Evolutionary conservation across 1,140 invertebrate genomes (phyloP), one percentile per base, ranked within the genome.

Genomic region (Anastrepha obliqua): DNA sequence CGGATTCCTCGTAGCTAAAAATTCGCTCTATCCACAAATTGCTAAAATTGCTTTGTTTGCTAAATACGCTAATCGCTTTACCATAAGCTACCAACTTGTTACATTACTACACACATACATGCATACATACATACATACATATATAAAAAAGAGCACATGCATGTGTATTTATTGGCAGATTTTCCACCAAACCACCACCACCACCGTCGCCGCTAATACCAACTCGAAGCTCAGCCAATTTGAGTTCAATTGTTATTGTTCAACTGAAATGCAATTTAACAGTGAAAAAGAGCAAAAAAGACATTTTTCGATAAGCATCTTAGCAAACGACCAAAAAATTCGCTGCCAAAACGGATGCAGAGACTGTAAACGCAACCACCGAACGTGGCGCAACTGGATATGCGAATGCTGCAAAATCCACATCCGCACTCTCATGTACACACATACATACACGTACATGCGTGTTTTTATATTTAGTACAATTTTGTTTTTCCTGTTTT

Each of bases 201-300:
- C 39, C 8, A 17, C 15, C 42, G 17, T 0, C 44, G n/a, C 17
- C 44, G 11, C 70, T 39, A n/a, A 74, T 74, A 47, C 67, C 44
- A 74, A 74, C 55, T 51, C 74, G 51, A 51, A 11, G 20, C 74
- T 7, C 47, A 81, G 74, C 39, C 74, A 81, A 51, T 81, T 55
- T 29, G n/a, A 55, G 74, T 81, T 81, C 74, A 81, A 81, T 81
- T 81, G 74, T 81, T 81, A 81, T 55, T 81, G n/a, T 55, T 81
- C 74, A 58, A 58, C 74, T 42, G 47, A n/a, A 81, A 55, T 81
- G 74, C 74, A 81, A 81, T 81, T 58, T 55, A 7, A 47, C 47
- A 20, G 47, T 4, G n/a, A 8, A 39, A 67, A 39, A 1, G 47
- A 81, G 0, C 8, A 81, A 81, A 74, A 74, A 55, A 81, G n/a